phyloP scores from a whole-genome alignment of 2,888 invertebrate genomes.

The Amitus sp. region DNA sequence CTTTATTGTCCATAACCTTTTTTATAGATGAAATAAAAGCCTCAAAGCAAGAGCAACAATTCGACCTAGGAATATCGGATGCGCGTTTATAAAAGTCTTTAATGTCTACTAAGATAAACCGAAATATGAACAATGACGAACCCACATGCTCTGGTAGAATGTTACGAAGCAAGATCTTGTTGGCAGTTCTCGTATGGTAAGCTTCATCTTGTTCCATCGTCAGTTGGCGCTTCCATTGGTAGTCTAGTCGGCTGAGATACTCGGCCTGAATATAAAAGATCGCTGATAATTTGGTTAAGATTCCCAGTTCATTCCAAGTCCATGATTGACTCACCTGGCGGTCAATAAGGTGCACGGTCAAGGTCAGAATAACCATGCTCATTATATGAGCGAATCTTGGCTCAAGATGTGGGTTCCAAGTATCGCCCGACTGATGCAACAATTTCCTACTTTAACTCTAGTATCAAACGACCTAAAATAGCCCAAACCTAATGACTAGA shows the following conservation, averaged over 20 bases:
- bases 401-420: conserved; percentile 77
- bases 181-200: conserved; percentile 85
- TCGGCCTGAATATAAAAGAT: conserved; percentile 70
- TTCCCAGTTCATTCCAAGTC: conserved; percentile 16
- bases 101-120: too few species aligned
- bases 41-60: too few species aligned
- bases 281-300: conserved; percentile 19
- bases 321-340: conserved; percentile 71
- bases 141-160: conserved; percentile 94
- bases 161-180: conserved; percentile 89
- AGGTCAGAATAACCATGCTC: conserved; percentile 77
- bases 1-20: too few species aligned
- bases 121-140: conserved; percentile 53
- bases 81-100: too few species aligned
- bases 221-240: conserved; percentile 80
- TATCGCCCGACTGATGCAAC: conserved; percentile 69
- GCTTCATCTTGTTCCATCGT: conserved; percentile 86
- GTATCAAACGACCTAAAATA: too few species aligned
- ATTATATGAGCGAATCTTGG: conserved; percentile 79
- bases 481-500: too few species aligned
- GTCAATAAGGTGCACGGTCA: conserved; percentile 86
- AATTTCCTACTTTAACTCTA: too few species aligned
- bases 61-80: too few species aligned
- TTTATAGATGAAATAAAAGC: too few species aligned
- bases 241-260: conserved; percentile 88